A percentile compares a stretch with the other conserved stretches of the same genome.
phyloP scores from a whole-genome alignment of 2,888 invertebrate genomes.

The Dione juno region DNA sequence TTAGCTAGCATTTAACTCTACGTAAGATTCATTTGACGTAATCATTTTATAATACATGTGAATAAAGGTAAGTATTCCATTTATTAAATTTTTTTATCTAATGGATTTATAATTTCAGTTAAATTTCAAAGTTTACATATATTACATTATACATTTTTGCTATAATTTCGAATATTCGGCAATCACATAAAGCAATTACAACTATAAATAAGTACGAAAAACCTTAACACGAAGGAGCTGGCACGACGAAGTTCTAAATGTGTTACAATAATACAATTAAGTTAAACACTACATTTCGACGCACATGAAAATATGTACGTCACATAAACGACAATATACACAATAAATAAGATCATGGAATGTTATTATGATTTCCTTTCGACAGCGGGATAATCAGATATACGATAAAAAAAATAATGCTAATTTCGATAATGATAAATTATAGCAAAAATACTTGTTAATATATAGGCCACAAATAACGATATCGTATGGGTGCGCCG shows the following conservation, averaged over 20 bases:
- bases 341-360: slow-evolving; percentile 84
- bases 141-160: slow-evolving; percentile 77
- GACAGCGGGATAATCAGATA: slow-evolving; percentile 57
- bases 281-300: slow-evolving; percentile 66
- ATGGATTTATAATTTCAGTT: slow-evolving; percentile 48
- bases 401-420: slow-evolving; percentile 73
- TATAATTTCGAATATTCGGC: slow-evolving; percentile 76
- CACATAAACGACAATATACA: slow-evolving; percentile 77
- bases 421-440: slow-evolving; percentile 73
- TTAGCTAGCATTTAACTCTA: slow-evolving; percentile 79
- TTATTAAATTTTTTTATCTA: slow-evolving; percentile 53
- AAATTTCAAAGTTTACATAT: slow-evolving; percentile 73
- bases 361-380: slow-evolving; percentile 75
- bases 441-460: slow-evolving; percentile 82
- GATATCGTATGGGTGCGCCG: slow-evolving; percentile 40
- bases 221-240: slow-evolving; percentile 79
- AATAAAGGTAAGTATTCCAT: slow-evolving; percentile 65
- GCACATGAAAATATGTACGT: slow-evolving; percentile 81
- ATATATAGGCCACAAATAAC: slow-evolving; percentile 54
- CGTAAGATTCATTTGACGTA: slow-evolving; percentile 72
- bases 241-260: slow-evolving; percentile 82
- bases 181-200: slow-evolving; percentile 76
- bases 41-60: slow-evolving; percentile 73
- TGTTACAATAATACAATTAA: slow-evolving; percentile 49
- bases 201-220: slow-evolving; percentile 80